phyloP scores from a whole-genome alignment of 2,888 invertebrate species.

The Brachyopa scutellaris region DNA sequence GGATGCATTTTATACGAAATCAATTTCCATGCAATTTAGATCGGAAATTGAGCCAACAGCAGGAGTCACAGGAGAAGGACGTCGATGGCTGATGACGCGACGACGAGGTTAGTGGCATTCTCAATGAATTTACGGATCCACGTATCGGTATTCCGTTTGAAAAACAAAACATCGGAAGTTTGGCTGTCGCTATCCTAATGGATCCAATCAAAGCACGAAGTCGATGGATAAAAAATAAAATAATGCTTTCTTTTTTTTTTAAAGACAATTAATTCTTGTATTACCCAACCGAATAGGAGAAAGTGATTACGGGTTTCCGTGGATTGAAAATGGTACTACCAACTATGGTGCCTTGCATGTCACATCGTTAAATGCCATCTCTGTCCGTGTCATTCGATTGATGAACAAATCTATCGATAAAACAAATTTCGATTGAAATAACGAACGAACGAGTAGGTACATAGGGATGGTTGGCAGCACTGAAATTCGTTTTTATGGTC shows the following conservation, averaged over 20 bases:
- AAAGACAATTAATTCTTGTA: not conserved
- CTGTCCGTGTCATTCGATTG: constrained; percentile 23
- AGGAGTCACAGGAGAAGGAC: not conserved
- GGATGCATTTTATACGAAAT: constrained; percentile 60
- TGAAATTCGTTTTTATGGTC: no score
- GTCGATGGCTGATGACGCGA: not conserved
- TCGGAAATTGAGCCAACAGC: constrained; percentile 54
- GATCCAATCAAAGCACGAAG: not conserved
- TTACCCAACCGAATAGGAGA: not conserved
- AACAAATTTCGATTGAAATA: constrained; percentile 46
- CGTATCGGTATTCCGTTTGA: not conserved
- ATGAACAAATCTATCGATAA: constrained; percentile 48
- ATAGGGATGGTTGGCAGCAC: no score
- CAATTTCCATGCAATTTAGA: constrained; percentile 68
- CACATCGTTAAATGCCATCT: constrained; percentile 25
- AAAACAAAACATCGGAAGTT: not conserved
- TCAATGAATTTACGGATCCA: constrained; percentile 3
- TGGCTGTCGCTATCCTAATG: not conserved
- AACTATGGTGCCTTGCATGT: constrained; percentile 50
- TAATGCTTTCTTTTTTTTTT: no score
- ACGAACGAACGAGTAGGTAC: not conserved
- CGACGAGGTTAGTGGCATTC: constrained; percentile 14
- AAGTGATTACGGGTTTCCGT: no score
- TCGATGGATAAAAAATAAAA: no score
- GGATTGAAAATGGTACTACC: constrained; percentile 18